A percentile compares a stretch with the other conserved stretches of the same genome.
phyloP scores from a whole-genome alignment of 2,888 invertebrate species.

The Ctenicera cuprea region DNA sequence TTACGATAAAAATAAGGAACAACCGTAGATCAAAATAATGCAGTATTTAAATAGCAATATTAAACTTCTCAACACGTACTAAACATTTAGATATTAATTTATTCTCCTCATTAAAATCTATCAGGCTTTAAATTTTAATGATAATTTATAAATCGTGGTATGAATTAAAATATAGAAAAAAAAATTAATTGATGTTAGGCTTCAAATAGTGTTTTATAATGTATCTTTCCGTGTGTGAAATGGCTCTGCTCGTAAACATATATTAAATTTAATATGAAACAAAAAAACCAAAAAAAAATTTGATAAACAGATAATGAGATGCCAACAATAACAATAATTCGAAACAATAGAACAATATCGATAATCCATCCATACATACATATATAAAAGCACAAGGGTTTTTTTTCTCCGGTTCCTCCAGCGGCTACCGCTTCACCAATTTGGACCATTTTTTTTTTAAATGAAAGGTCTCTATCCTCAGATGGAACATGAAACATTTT shows the following conservation, averaged over 20 bases:
- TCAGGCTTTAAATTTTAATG: constrained; percentile 5
- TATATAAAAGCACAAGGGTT: too few species aligned
- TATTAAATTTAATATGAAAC: not conserved
- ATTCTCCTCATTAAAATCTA: not conserved
- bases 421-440: too few species aligned
- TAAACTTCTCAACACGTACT: not conserved
- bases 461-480: too few species aligned
- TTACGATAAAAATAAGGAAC: not conserved
- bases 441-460: too few species aligned
- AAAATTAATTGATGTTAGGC: constrained; percentile 4
- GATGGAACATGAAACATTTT: too few species aligned
- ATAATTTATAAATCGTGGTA: not conserved
- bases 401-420: too few species aligned
- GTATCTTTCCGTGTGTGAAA: not conserved
- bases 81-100: not conserved
- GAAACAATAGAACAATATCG: too few species aligned
- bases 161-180: not conserved
- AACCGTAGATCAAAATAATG: constrained; percentile 3
- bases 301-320: too few species aligned
- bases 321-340: too few species aligned
- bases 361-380: too few species aligned
- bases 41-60: not conserved
- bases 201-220: not conserved
- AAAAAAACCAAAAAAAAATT: not conserved
- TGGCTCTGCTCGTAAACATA: not conserved